phyloP scores from a whole-genome alignment of 92 coral and sea anemone genomes.

The Zoanthus sociatus region DNA sequence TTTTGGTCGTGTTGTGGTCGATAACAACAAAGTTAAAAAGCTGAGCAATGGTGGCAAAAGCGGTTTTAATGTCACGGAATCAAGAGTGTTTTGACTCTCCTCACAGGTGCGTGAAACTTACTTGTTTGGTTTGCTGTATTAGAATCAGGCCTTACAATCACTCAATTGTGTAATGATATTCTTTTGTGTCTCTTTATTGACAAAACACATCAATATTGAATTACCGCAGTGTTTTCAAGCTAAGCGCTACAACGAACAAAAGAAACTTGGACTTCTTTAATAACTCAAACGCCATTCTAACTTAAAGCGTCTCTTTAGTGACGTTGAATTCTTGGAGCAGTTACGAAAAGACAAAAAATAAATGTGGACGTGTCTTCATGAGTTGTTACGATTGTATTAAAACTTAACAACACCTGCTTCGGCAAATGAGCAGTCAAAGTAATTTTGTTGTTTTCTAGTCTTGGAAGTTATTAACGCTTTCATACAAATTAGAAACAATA shows the following conservation, averaged over 20 bases:
- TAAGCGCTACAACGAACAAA: conserved; percentile 32
- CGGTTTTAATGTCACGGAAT: neutral
- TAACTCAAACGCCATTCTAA: neutral
- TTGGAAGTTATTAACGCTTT: neutral
- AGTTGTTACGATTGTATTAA: neutral
- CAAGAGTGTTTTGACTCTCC: neutral
- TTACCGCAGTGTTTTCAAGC: conserved; percentile 31
- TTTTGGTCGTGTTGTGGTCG: neutral
- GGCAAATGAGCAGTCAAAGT: conserved; percentile 39
- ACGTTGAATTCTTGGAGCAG: neutral
- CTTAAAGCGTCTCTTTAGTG: neutral
- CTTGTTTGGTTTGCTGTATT: conserved; percentile 26
- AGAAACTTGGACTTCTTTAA: neutral
- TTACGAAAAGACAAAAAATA: no score
- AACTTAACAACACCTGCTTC: conserved; percentile 12
- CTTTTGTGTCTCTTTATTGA: conserved; percentile 34
- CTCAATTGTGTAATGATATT: conserved; percentile 33
- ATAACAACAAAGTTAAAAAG: neutral
- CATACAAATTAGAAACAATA: conserved; percentile 13
- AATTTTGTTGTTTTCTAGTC: conserved; percentile 5
- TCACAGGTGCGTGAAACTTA: neutral
- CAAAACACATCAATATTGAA: conserved; percentile 43
- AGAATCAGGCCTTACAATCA: conserved; percentile 12
- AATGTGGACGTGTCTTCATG: neutral
- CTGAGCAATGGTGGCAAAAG: neutral